These are phyloP conservation scores for Borostomias antarcticus DNA, from an alignment of 2,797 vertebrate genomes.

Conservation along the genomic window DNA sequence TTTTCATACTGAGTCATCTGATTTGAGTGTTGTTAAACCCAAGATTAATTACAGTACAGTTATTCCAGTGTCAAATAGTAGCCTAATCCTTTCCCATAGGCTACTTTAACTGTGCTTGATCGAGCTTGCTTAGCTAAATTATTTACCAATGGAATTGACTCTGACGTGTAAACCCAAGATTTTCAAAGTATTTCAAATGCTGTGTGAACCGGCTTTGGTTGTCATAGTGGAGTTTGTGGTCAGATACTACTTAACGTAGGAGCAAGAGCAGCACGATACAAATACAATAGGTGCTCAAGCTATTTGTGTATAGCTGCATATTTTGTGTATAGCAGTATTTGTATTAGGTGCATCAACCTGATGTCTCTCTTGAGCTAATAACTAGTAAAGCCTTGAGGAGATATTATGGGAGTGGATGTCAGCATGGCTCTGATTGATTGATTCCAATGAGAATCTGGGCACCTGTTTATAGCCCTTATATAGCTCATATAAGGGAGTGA, in stretches of 20 bases:
- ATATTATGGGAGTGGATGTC: conserved; percentile 8
- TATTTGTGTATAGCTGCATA: no score
- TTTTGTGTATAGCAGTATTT: no score
- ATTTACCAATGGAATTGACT: no score
- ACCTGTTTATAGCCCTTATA: conserved; percentile 27
- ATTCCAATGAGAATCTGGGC: conserved; percentile 18
- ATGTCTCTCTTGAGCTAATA: conserved; percentile 11
- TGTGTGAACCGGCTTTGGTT: no score
- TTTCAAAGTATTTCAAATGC: no score
- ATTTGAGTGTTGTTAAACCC: background rate
- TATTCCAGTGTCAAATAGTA: background rate
- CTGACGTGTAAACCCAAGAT: no score
- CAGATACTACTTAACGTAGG: no score
- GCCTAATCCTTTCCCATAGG: background rate
- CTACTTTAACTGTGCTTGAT: no score
- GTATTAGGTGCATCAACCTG: background rate
- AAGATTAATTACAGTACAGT: background rate
- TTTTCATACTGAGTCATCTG: conserved; percentile 22
- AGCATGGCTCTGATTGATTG: conserved; percentile 23
- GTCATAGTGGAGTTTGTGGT: no score
- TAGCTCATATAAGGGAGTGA: conserved; percentile 18
- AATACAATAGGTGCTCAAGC: no score
- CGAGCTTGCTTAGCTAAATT: no score
- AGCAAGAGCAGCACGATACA: no score
- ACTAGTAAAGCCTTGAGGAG: conserved; percentile 7